These are phyloP conservation scores for Tenebrio molitor DNA, from an alignment of 1,140 invertebrate species.

Conservation along the genomic window DNA sequence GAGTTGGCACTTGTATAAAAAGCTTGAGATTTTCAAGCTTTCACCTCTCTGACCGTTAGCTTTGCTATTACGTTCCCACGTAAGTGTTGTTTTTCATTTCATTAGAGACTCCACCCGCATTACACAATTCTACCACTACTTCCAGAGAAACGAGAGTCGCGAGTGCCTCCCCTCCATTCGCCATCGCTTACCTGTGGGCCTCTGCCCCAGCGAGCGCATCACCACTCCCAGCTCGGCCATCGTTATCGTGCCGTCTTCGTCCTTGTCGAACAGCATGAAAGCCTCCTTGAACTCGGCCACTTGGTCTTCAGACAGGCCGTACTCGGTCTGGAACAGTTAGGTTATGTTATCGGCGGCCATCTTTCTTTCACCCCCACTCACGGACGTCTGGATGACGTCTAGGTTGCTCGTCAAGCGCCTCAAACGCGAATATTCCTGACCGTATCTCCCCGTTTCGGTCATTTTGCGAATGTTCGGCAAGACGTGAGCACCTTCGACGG, in stretches of 20 bases:
- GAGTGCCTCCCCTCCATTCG: constrained; percentile 42
- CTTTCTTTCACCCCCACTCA: constrained; percentile 64
- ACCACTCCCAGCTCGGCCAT: constrained; percentile 90
- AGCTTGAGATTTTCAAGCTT: too few relatives aligned
- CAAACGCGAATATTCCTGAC: constrained; percentile 74
- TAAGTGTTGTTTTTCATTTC: too few relatives aligned
- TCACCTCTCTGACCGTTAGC: too few relatives aligned
- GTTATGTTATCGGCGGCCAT: constrained; percentile 10
- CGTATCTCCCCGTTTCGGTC: constrained; percentile 66
- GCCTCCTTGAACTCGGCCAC: constrained; percentile 93
- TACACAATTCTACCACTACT: too few relatives aligned
- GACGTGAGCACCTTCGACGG: not conserved
- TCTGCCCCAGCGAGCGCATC: constrained; percentile 89
- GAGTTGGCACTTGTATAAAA: too few relatives aligned
- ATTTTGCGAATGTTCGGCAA: constrained; percentile 51
- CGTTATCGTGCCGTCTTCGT: constrained; percentile 91
- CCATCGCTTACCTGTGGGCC: constrained; percentile 87
- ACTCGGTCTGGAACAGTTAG: constrained; percentile 76
- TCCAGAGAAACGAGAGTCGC: constrained; percentile 4
- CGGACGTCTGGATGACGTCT: constrained; percentile 72
- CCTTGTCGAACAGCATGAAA: constrained; percentile 94
- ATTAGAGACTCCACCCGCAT: too few relatives aligned
- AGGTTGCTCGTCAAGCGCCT: constrained; percentile 75
- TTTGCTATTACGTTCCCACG: too few relatives aligned
- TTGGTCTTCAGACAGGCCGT: constrained; percentile 88